Base-by-base conservation (phyloP, 2,888 invertebrate species). In the Aricia artaxerxes region DNA sequence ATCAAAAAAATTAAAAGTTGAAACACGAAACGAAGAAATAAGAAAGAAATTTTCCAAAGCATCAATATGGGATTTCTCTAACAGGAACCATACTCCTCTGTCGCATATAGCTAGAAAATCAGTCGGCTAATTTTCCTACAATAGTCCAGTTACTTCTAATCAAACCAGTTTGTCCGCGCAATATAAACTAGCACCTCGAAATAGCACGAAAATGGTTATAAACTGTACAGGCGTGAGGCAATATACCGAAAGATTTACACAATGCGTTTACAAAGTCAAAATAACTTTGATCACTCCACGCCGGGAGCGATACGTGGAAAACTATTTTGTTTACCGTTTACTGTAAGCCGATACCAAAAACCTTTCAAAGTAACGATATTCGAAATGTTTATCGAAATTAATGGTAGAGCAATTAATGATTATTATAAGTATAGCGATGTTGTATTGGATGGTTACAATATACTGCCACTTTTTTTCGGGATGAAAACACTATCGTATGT, bases 261-360 rank as follows among this genome's bases (percentile, higher is more conserved):
- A 78, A 78, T 78, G 40, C 78, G 73, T 57, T 72, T 73, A 31
- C 53, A 73, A 78, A 38, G 61, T 78, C 78, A 75, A 61, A 60
- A 79, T 79, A 75, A 61, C 75, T 75, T 79, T 75, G 75, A 79
- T 79, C 64, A 49, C 61, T 44, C 57, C 60, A 44, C 61, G 73
- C 75, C 40, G 24, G 35, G 73, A 61, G 75, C 73, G 61, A 75
- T 75, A 75, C 73, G 75, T 75, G 61, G 49, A 76, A 79, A 73
- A 64, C 64, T 49, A 79, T 61, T 79, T 79, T 79, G 79, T 79
- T 61, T 64, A 73, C 75, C 64, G 78, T 79, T 44, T 79, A 76
- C 60, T 16, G 16, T 44, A 31, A 79, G 2, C n/a, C 13, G 73
- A 73, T 72, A 69, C 49, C 13, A 4, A 35, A 69, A 35, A 69